Base-by-base conservation (phyloP, 2,888 invertebrate genomes). In the Campopleginae sp. region DNA sequence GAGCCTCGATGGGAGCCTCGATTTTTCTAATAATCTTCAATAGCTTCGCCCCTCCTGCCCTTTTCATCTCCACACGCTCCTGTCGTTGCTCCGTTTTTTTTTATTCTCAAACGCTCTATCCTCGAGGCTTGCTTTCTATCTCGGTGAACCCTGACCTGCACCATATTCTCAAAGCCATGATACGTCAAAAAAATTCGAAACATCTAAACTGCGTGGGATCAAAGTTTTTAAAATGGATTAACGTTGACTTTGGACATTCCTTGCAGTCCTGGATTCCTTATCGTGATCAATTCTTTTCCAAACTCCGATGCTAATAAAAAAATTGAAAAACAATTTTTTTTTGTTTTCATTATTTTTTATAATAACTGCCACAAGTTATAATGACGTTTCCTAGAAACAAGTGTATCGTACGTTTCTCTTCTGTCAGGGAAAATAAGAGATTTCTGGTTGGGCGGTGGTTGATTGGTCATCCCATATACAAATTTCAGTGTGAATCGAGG, bases 1-100 rank as follows among this genome's bases (percentile, higher is more conserved):
- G 10, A 58, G 58, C 48, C 72, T 42, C 80, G 80, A 54, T 77
- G 83, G 76, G 74, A 79, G 79, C 82, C 82, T 76, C 82, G 79
- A 82, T 79, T 80, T 82, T 85, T 85, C 79, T 72, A 82, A 61
- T 63, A 71, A 75, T 58, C 68, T 46, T 61, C 38, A 58, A 44
- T 12, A 23, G 33, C 12, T 51, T 23, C 68, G 51, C 61, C 54
- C 70, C 63, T 10, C 48, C 61, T 38, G 27, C 80, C 19, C 44
- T 38, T 12, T 66, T 42, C 23, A 17, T 54, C 44, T 19, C 31
- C 74, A 31, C 74, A 31, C 48, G 7, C 42, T 66, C 23, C 17
- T 46, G 51, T n/a, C 33, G 44, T 19, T 58, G 17, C 46, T 74
- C 38, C 75, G 31, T 51, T 72, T 66, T 33, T n/a, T n/a, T n/a